A percentile compares a stretch with the other conserved stretches of the same genome.
These are phyloP conservation scores for Gnatocerus cornutus DNA, from an alignment of 2,888 invertebrate species.

Conservation along the genomic window DNA sequence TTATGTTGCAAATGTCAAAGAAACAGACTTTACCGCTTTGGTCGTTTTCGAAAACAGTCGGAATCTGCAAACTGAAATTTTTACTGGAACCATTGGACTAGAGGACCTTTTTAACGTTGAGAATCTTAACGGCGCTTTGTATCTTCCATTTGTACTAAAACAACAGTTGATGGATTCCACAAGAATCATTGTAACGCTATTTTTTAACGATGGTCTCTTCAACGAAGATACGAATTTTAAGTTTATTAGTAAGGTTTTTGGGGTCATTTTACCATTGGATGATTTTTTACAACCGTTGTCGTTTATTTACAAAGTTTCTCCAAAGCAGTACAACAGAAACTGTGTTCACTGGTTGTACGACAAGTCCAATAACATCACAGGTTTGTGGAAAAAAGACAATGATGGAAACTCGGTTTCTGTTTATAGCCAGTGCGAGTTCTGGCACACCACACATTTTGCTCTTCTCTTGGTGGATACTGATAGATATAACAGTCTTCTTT, in stretches of 20 bases:
- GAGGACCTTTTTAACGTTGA: slow-evolving; percentile 12
- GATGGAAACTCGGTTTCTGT: slow-evolving; percentile 41
- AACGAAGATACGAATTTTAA: slow-evolving; percentile 27
- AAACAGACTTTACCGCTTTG: slow-evolving; percentile 25
- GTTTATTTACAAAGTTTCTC: slow-evolving; percentile 16
- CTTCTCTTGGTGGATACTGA: slow-evolving; percentile 26
- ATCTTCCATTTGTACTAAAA: slow-evolving; percentile 22
- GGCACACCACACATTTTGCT: slow-evolving; percentile 76
- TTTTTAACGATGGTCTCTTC: slow-evolving; percentile 29
- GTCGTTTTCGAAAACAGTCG: slow-evolving; percentile 1
- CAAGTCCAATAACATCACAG: slow-evolving; percentile 49
- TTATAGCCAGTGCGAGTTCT: slow-evolving; percentile 73
- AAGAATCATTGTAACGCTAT: slow-evolving; percentile 28
- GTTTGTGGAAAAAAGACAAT: slow-evolving; percentile 70
- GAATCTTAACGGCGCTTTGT: slow-evolving; percentile 29
- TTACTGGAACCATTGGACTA: slow-evolving; percentile 1
- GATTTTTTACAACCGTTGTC: slow-evolving; percentile 23
- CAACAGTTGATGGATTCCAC: slow-evolving; percentile 19
- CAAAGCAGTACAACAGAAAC: not conserved
- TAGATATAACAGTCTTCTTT: slow-evolving; percentile 10
- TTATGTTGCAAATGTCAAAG: slow-evolving; percentile 8
- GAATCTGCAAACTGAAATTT: slow-evolving; percentile 12
- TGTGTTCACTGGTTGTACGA: slow-evolving; percentile 74
- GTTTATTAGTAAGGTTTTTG: slow-evolving; percentile 39
- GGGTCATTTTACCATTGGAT: slow-evolving; percentile 24